Evolutionary conservation across 2,797 vertebrate genomes (phyloP).

Genomic region (Naso thynnoides): DNA sequence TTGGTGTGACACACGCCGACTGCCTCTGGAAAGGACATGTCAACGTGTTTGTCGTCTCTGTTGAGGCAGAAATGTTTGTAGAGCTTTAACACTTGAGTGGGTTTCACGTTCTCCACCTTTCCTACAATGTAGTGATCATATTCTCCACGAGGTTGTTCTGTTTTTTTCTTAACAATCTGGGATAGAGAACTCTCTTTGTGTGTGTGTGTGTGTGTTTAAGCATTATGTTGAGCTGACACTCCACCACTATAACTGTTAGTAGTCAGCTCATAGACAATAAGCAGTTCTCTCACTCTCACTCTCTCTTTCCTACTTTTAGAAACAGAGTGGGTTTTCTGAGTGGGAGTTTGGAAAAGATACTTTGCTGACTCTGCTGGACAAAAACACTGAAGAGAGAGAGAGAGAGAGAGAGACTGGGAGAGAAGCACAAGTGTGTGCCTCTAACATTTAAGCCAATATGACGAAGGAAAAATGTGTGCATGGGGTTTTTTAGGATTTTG

Average conservation of each 20-base stretch:
- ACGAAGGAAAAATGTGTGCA: background rate
- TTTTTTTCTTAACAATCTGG: conserved; percentile 8
- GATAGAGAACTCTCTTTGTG: conserved; percentile 7
- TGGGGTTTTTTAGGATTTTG: background rate
- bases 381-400: conserved; percentile 21
- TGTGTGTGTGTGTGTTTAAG: conserved; percentile 19
- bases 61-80: background rate
- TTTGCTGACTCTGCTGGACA: conserved; percentile 66
- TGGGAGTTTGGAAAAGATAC: conserved; percentile 72
- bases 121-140: background rate
- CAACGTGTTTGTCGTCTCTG: background rate
- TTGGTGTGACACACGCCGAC: conserved; percentile 6
- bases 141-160: background rate
- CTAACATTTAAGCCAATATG: conserved; percentile 15
- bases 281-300: conserved; percentile 58
- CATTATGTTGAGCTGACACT: conserved; percentile 49
- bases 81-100: background rate
- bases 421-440: conserved; percentile 22
- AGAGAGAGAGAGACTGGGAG: conserved; percentile 14
- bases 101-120: background rate
- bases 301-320: conserved; percentile 64
- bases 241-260: conserved; percentile 46
- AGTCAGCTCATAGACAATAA: conserved; percentile 61
- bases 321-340: conserved; percentile 78
- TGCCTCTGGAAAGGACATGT: conserved; percentile 14